These are phyloP conservation scores for Anthoptus insignis DNA, from an alignment of 2,888 invertebrate species.

Conservation along the genomic window DNA sequence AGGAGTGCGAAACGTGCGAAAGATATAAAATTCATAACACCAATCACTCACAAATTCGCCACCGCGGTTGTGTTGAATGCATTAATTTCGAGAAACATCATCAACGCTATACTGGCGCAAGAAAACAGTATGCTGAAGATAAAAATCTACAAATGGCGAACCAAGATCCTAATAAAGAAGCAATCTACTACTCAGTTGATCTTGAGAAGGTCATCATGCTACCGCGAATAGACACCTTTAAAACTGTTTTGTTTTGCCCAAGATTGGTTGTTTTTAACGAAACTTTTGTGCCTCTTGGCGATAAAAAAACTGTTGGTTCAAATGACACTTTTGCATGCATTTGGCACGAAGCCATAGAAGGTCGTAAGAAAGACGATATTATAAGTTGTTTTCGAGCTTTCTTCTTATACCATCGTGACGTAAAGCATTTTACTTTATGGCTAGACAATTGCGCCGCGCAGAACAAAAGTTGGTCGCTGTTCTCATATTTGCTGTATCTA, in stretches of 20 bases:
- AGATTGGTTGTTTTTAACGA: neutral
- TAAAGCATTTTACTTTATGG: constrained; percentile 37
- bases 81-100: constrained; percentile 36
- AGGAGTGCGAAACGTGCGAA: constrained; percentile 43
- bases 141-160: neutral
- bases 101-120: constrained; percentile 28
- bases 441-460: constrained; percentile 33
- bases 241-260: neutral
- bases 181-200: neutral
- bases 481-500: constrained; percentile 15
- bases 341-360: neutral
- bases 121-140: constrained; percentile 36
- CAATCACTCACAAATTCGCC: constrained; percentile 20
- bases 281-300: neutral
- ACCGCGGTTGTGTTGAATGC: constrained; percentile 26
- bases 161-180: neutral
- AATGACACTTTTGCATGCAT: neutral
- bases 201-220: neutral
- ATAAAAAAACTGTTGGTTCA: neutral
- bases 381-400: constrained; percentile 1
- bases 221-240: neutral
- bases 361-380: neutral
- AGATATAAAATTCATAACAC: constrained; percentile 35
- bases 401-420: constrained; percentile 33
- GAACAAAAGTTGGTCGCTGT: constrained; percentile 21